Conservation (phyloP, 1,140 invertebrate species). For the Latrodectus geometricus region DNA sequence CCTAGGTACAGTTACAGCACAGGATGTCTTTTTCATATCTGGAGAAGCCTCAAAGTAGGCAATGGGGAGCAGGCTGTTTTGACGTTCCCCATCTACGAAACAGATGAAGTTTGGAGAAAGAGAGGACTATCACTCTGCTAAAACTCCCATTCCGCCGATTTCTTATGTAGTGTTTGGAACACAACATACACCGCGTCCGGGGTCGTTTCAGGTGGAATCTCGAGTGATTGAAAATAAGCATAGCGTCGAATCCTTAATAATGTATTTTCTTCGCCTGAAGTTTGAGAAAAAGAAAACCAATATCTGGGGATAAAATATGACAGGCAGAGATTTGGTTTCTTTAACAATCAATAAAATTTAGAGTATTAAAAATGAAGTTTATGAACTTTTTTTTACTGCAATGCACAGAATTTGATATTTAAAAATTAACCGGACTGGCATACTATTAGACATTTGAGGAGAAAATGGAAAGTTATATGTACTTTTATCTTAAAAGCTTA, state of each 20-base stretch:
- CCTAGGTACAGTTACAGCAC: background rate
- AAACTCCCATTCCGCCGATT: background rate
- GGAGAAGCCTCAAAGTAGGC: background rate
- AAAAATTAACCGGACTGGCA: no score
- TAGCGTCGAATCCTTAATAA: background rate
- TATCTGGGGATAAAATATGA: no score
- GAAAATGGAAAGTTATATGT: no score
- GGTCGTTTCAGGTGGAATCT: background rate
- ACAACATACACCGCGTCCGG: background rate
- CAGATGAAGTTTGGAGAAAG: background rate
- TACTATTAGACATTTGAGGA: no score
- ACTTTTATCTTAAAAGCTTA: no score
- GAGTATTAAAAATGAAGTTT: no score
- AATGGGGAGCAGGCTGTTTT: background rate
- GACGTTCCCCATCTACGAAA: background rate
- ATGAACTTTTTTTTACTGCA: no score
- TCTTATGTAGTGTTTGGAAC: background rate
- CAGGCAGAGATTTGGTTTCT: no score
- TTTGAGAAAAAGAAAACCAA: no score
- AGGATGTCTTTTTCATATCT: background rate
- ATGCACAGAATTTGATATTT: no score
- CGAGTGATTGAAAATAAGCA: background rate
- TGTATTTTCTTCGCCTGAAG: background rate
- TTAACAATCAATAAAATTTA: no score
- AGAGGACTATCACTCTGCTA: background rate